phyloP scores from a whole-genome alignment of 2,888 invertebrate species.

The Hoplodrina ambigua region DNA sequence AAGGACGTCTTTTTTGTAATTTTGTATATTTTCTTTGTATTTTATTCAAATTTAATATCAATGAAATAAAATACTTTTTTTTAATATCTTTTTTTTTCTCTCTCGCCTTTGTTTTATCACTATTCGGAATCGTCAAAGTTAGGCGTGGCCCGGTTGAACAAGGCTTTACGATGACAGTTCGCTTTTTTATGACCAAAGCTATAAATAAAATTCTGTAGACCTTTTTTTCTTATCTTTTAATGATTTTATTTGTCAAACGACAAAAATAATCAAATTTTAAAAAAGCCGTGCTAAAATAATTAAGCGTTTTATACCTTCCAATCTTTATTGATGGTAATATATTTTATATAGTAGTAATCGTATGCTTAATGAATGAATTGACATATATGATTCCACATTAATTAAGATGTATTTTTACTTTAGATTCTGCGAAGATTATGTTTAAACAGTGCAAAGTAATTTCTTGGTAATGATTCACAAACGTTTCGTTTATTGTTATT shows the following conservation, averaged over 20 bases:
- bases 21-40: slow-evolving; percentile 74
- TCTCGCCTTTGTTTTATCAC: background rate
- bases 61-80: slow-evolving; percentile 56
- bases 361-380: slow-evolving; percentile 4
- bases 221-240: background rate
- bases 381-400: slow-evolving; percentile 1
- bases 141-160: background rate
- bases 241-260: background rate
- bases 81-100: slow-evolving; percentile 17
- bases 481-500: slow-evolving; percentile 45
- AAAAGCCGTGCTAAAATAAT: slow-evolving; percentile 15
- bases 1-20: slow-evolving; percentile 74
- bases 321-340: background rate
- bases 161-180: too few species aligned
- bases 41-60: slow-evolving; percentile 58
- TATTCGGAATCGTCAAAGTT: background rate
- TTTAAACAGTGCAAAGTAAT: background rate
- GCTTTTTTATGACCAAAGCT: background rate
- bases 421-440: background rate
- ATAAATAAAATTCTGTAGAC: background rate
- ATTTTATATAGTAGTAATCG: slow-evolving; percentile 2
- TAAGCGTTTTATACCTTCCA: slow-evolving; percentile 5
- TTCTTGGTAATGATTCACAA: slow-evolving; percentile 20
- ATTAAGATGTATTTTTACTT: slow-evolving; percentile 10
- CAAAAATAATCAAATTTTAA: background rate